A percentile compares a stretch with the other conserved stretches of the same genome.
Evolutionary conservation across 2,888 invertebrate species (phyloP).

Genomic region (Nomada fabriciana): DNA sequence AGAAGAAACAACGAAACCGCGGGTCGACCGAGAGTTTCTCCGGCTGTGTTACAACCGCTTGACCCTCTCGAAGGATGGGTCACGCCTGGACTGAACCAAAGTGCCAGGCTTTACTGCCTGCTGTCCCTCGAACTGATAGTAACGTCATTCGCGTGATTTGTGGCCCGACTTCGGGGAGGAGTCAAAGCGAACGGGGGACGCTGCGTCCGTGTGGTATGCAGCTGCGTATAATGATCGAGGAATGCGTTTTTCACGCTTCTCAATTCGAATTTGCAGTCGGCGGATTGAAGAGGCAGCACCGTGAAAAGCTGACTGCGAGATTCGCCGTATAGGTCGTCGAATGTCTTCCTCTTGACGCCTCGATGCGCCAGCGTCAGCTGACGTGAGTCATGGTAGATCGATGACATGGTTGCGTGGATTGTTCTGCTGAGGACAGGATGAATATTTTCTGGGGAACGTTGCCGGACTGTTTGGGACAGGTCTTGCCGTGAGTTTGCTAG

Average conservation of each 20-base stretch:
- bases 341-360: constrained; percentile 29
- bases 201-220: constrained; percentile 46
- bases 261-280: constrained; percentile 74
- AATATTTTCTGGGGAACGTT: no score
- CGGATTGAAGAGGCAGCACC: constrained; percentile 53
- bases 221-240: constrained; percentile 74
- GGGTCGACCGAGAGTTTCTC: constrained; percentile 35
- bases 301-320: constrained; percentile 17
- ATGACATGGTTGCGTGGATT: not conserved
- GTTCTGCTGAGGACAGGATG: no score
- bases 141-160: constrained; percentile 79
- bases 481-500: constrained; percentile 27
- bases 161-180: constrained; percentile 71
- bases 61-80: constrained; percentile 55
- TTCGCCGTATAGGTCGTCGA: constrained; percentile 27
- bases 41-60: constrained; percentile 55
- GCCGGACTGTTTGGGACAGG: no score
- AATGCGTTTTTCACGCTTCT: constrained; percentile 80
- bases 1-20: constrained; percentile 35
- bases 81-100: constrained; percentile 65
- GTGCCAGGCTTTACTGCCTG: constrained; percentile 74
- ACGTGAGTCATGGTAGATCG: constrained; percentile 33
- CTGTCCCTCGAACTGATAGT: constrained; percentile 76
- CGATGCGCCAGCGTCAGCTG: constrained; percentile 26
- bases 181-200: constrained; percentile 55